Evolutionary conservation across 2,888 invertebrate species (phyloP).

Genomic region (Mystacides longicornis): DNA sequence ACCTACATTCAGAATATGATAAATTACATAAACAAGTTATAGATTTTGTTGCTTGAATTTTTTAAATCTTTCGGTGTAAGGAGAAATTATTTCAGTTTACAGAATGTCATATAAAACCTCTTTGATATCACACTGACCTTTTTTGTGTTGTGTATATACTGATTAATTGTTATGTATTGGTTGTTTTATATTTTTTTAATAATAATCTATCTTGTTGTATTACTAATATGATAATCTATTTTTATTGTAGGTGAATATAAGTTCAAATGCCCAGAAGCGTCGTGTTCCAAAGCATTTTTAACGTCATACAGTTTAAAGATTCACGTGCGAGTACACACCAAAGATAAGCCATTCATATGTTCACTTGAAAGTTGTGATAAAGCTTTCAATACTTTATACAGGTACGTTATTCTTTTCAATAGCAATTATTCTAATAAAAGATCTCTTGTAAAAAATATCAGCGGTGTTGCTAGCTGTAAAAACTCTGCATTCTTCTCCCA

Average conservation of each 20-base stretch:
- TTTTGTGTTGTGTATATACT: too few species aligned
- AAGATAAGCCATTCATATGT: conserved; percentile 87
- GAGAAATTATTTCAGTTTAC: too few species aligned
- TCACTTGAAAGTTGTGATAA: conserved; percentile 76
- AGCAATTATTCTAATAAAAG: too few species aligned
- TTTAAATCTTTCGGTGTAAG: too few species aligned
- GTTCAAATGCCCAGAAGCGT: conserved; percentile 81
- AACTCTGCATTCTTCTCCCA: too few species aligned
- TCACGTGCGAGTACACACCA: conserved; percentile 89
- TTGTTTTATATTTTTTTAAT: neutral
- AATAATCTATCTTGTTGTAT: neutral
- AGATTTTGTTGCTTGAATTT: too few species aligned
- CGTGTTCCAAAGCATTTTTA: conserved; percentile 87
- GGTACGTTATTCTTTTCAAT: conserved; percentile 41
- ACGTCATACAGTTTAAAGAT: conserved; percentile 94
- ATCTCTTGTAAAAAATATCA: too few species aligned
- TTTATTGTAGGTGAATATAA: conserved; percentile 73
- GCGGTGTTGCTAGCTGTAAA: too few species aligned
- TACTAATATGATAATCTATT: neutral
- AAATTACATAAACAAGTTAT: too few species aligned
- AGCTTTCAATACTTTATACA: conserved; percentile 91
- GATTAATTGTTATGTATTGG: neutral
- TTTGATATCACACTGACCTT: too few species aligned
- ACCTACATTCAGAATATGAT: too few species aligned
- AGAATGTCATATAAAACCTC: too few species aligned